Conservation (phyloP, 2,113 vertebrate genomes). For the Gobius niger region DNA sequence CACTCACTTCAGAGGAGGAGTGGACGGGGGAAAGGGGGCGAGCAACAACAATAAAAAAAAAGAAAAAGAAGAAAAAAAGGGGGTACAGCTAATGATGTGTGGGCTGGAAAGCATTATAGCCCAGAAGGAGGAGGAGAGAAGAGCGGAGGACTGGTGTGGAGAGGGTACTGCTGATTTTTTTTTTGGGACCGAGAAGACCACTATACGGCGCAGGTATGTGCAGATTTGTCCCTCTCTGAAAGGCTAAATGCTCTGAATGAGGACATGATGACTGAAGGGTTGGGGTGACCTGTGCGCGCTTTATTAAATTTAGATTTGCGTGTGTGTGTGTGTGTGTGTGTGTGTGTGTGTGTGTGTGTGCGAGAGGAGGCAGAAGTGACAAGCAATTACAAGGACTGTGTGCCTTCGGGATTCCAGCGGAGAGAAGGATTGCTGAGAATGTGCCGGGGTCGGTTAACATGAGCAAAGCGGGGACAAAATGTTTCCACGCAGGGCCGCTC, state of each 20-base stretch:
- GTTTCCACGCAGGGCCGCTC: too few relatives aligned
- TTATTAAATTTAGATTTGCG: slow-evolving; percentile 16
- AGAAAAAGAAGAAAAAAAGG: slow-evolving; percentile 27
- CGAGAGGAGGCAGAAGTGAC: slow-evolving; percentile 1
- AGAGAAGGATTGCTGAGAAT: slow-evolving; percentile 5
- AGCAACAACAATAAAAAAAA: too few relatives aligned
- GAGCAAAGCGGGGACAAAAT: neutral
- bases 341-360: too few relatives aligned
- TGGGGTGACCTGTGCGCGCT: neutral
- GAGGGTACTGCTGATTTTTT: slow-evolving; percentile 46
- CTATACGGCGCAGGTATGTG: slow-evolving; percentile 72
- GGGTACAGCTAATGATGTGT: slow-evolving; percentile 48
- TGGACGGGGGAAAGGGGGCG: slow-evolving; percentile 11
- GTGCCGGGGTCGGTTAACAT: slow-evolving; percentile 19
- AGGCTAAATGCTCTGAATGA: slow-evolving; percentile 25
- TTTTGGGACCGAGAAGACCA: slow-evolving; percentile 39
- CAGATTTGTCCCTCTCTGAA: slow-evolving; percentile 18
- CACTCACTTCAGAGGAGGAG: slow-evolving; percentile 37
- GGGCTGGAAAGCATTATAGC: slow-evolving; percentile 47
- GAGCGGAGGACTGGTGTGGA: slow-evolving; percentile 55
- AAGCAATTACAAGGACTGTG: slow-evolving; percentile 25
- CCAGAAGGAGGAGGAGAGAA: slow-evolving; percentile 49
- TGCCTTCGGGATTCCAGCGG: slow-evolving; percentile 16
- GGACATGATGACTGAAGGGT: slow-evolving; percentile 18
- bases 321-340: too few relatives aligned